Evolutionary conservation across 1,140 invertebrate genomes (phyloP), one percentile per base, ranked within the genome.

Genomic region (Harpegnathos saltator): DNA sequence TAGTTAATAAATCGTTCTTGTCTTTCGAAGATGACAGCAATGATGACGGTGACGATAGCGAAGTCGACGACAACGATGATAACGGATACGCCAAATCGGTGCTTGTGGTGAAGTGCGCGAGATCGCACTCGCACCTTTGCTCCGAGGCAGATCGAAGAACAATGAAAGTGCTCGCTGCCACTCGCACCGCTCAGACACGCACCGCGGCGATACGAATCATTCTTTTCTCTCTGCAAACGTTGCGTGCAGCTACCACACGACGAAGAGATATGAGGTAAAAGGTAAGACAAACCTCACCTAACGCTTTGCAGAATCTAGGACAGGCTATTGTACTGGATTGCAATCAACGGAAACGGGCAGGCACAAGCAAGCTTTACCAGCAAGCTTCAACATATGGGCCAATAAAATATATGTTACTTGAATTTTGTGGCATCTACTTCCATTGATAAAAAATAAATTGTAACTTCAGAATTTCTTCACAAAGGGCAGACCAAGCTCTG

Each of bases 161-260:
- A 93, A 93, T 93, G 92, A 94, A 94, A 94, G 93, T 93, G 91
- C 89, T 89, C 89, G 88, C 74, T 58, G 33, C 33, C 44, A 54
- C 63, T n/a, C 29, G 63, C 85, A 38, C 44, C 63, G 50, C 56
- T 62, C 22, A 29, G 83, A 83, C 68, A 85, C 86, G 66, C 72
- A 73, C 66, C 33, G 61, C 50, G 26, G 52, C 65, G 52, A 78
- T 81, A 83, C 75, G 48, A 58, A 22, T 63, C 44, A 66, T 88
- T 59, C 86, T 87, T 87, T 87, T 85, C 61, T 87, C 73, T 65
- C 29, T 24, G n/a, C 17, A 71, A 17, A 33, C n/a, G 24, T 50
- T 58, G 38, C 50, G 22, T 38, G 7, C 22, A 78, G 66, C 24
- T 52, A 78, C 62, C 58, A 44, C 58, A 56, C 66, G 22, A 15